These are phyloP conservation scores for Chaetodon auriga DNA, from an alignment of 2,113 vertebrate species.

Conservation along the genomic window DNA sequence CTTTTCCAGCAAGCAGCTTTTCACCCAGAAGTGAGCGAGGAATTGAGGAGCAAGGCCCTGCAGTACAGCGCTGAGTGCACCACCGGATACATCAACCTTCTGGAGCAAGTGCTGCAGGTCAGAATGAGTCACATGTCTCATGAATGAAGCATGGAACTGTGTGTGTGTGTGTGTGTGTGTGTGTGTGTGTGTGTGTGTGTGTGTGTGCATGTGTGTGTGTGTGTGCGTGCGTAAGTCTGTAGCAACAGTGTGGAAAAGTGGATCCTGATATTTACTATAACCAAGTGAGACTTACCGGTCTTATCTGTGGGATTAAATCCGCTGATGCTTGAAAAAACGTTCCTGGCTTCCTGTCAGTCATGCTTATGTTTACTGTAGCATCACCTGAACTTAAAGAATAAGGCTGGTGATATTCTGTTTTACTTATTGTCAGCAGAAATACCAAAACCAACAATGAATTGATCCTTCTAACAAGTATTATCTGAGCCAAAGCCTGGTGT, in stretches of 20 bases:
- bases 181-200: not conserved
- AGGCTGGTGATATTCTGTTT: conserved; percentile 2
- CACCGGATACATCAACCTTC: conserved; percentile 91
- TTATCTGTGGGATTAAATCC: conserved; percentile 14
- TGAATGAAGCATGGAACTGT: conserved; percentile 33
- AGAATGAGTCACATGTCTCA: conserved; percentile 38
- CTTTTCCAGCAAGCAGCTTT: conserved; percentile 91
- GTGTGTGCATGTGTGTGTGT: not conserved
- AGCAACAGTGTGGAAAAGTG: not conserved
- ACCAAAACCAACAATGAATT: not conserved
- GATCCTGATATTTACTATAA: conserved; percentile 17
- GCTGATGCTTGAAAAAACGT: conserved; percentile 1
- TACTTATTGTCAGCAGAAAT: not conserved
- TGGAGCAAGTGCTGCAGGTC: conserved; percentile 96
- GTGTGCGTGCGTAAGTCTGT: not conserved
- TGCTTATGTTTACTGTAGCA: not conserved
- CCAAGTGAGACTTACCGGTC: conserved; percentile 15
- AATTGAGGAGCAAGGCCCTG: conserved; percentile 89
- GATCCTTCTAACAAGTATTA: not conserved
- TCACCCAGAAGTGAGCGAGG: conserved; percentile 90
- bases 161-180: not conserved
- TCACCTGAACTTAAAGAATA: not conserved
- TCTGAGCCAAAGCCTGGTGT: not conserved
- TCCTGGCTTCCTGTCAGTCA: conserved; percentile 17
- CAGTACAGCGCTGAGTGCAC: conserved; percentile 92